Evolutionary conservation across 1,140 invertebrate genomes (phyloP).

Genomic region (Drepana arcuata): DNA sequence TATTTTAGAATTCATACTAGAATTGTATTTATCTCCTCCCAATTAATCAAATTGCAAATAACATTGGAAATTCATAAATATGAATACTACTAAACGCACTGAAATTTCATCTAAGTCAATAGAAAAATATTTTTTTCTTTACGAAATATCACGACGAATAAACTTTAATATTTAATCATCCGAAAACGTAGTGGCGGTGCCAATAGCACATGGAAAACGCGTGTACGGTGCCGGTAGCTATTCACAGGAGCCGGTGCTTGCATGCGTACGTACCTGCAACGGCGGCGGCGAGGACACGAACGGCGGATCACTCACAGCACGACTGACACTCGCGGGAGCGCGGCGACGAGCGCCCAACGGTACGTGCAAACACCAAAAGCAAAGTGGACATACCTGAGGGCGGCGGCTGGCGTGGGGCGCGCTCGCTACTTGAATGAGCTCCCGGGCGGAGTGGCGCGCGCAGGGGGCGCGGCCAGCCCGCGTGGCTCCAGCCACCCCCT

Average conservation of each 20-base stretch:
- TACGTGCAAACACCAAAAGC: slow-evolving; percentile 64
- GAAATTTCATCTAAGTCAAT: too few species aligned
- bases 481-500: slow-evolving; percentile 27
- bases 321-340: slow-evolving; percentile 60
- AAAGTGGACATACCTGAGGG: slow-evolving; percentile 68
- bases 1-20: too few species aligned
- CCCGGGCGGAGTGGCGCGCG: slow-evolving; percentile 49
- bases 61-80: too few species aligned
- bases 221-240: background rate
- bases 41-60: too few species aligned
- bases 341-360: slow-evolving; percentile 31
- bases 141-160: too few species aligned
- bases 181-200: too few species aligned
- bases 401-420: slow-evolving; percentile 63
- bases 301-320: slow-evolving; percentile 51
- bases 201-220: too few species aligned
- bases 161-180: too few species aligned
- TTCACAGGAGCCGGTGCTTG: slow-evolving; percentile 27
- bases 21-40: too few species aligned
- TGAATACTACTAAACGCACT: too few species aligned
- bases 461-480: slow-evolving; percentile 63
- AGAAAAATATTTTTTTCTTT: too few species aligned
- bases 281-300: slow-evolving; percentile 21
- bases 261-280: slow-evolving; percentile 40
- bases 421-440: slow-evolving; percentile 66